Base-by-base conservation (phyloP, 2,113 vertebrate genomes). In the Corvus moneduloides region DNA sequence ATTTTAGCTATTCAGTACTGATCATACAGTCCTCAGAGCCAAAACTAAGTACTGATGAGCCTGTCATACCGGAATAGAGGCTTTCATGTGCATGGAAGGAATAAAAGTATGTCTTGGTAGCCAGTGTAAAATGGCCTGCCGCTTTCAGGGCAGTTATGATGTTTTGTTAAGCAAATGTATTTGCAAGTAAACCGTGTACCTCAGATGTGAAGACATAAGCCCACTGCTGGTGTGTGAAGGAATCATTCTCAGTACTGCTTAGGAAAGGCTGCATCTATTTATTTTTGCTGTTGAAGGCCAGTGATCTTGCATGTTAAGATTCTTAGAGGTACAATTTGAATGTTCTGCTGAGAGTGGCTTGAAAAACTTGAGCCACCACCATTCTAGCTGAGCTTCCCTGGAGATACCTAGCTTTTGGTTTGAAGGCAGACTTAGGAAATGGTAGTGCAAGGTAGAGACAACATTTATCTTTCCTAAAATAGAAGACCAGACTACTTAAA, bases 301-400 rank as follows among this genome's bases (percentile, higher is more conserved):
- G 18, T n/a, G 49, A 28, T 76, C 46, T 63, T 68, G 26, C 10
- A 6, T 49, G 63, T n/a, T 27, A 66, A 16, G 32, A 28, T 15
- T 15, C 13, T 35, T 61, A 16, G 0, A 62, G 7, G 16, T 66
- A 10, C 16, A 39, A 1, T 16, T 58, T 21, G 5, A 5, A 2
- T 90, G 11, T 56, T 82, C 55, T 46, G 14, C 4, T 6, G 33
- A 56, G 73, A 7, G 12, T 28, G 17, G 9, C 43, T 87, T 71
- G 30, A 44, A 80, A 55, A 55, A 21, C 59, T 58, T 67, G 67
- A 84, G 26, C 11, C 23, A 9, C 10, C 52, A 4, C 48, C 6
- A 9, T 55, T 84, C 9, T 28, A 1, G 21, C 30, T 43, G 59
- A 59, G 16, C 27, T 75, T 44, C 7, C 24, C n/a, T 52, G 61